Conservation (phyloP, 2,113 vertebrate genomes). For the Ardeotis arabs region DNA sequence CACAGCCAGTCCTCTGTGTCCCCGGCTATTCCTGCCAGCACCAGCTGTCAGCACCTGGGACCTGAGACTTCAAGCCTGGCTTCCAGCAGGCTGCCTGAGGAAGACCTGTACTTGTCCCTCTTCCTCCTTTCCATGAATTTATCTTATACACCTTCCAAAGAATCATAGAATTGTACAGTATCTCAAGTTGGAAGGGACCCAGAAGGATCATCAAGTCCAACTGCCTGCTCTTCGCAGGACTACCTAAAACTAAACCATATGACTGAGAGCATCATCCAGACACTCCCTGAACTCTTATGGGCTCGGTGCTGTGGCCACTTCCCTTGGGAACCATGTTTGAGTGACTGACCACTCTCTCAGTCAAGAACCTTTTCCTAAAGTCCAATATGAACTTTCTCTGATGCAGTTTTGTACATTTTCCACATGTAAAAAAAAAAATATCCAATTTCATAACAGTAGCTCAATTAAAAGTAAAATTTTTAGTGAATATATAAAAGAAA, state of each 20-base stretch:
- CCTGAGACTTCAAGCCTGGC: background rate
- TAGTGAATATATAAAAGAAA: background rate
- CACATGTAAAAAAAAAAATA: background rate
- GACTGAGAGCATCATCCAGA: background rate
- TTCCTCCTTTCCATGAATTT: background rate
- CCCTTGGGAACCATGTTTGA: background rate
- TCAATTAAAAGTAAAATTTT: background rate
- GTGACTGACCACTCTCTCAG: background rate
- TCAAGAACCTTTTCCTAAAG: background rate
- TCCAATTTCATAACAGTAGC: background rate
- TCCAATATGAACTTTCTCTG: background rate
- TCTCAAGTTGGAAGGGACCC: background rate
- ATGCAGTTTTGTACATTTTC: background rate
- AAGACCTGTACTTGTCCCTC: background rate
- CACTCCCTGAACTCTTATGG: background rate
- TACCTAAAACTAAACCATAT: background rate
- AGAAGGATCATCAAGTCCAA: background rate
- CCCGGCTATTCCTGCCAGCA: background rate
- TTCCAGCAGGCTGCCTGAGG: background rate
- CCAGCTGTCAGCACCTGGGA: background rate
- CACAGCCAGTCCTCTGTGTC: rapidly evolving
- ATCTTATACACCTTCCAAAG: background rate
- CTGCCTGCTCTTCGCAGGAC: background rate
- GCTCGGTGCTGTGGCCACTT: background rate
- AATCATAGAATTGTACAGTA: background rate